Percentiles rank a stretch among this genome's conserved stretches.
These are phyloP conservation scores for Holothuria scabra DNA, from an alignment of 53 echinoderm and acorn worm species.

Conservation along the genomic window DNA sequence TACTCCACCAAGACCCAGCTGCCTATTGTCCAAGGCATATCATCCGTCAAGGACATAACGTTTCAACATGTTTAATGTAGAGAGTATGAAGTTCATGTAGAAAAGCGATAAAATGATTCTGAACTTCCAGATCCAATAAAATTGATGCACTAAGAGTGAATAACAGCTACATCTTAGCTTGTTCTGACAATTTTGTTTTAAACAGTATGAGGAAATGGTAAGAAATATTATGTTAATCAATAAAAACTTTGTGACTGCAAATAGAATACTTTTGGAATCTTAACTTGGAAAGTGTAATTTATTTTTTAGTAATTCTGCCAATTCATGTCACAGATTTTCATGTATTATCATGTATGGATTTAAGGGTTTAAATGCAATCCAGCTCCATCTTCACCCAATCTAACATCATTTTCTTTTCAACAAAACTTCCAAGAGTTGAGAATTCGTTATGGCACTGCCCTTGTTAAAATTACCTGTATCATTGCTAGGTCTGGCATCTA, in stretches of 20 bases:
- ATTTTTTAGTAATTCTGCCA: neutral
- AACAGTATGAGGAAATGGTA: neutral
- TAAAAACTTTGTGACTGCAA: neutral
- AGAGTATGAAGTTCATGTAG: too few relatives aligned
- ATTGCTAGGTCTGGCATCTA: neutral
- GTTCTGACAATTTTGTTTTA: too few relatives aligned
- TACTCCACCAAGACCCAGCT: constrained; percentile 6
- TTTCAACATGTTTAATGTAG: too few relatives aligned
- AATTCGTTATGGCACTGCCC: neutral
- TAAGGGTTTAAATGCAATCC: neutral
- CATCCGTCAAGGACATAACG: neutral
- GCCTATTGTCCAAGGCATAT: neutral
- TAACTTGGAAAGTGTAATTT: neutral
- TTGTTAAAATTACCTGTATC: constrained; percentile 12
- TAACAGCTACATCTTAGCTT: neutral
- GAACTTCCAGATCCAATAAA: too few relatives aligned
- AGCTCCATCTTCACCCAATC: neutral
- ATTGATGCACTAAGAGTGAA: too few relatives aligned
- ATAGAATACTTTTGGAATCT: constrained; percentile 4
- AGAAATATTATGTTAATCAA: neutral
- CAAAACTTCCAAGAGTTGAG: neutral
- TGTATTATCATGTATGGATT: neutral
- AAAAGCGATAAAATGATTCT: too few relatives aligned
- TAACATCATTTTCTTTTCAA: neutral
- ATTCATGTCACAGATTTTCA: too few relatives aligned